phyloP scores from a whole-genome alignment of 2,888 invertebrate species.

The Drosophila koepferae region DNA sequence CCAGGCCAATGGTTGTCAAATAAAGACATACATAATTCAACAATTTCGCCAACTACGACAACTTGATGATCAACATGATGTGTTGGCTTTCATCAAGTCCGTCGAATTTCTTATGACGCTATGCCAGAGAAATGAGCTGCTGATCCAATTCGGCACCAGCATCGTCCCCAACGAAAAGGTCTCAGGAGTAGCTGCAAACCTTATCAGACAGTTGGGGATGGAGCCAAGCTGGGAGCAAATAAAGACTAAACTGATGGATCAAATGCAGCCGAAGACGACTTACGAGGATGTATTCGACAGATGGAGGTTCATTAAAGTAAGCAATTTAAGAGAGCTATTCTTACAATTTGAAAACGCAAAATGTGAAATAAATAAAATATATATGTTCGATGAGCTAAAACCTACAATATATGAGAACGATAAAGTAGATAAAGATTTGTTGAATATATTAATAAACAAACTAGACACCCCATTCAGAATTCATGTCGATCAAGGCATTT shows the following conservation, averaged over 20 bases:
- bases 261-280: too few species aligned
- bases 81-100: not conserved
- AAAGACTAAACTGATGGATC: too few species aligned
- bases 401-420: not conserved
- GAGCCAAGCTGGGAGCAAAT: too few species aligned
- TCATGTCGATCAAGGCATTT: not conserved
- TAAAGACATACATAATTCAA: too few species aligned
- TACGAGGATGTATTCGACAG: not conserved
- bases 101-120: not conserved
- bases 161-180: too few species aligned
- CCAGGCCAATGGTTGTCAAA: not conserved
- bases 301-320: not conserved
- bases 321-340: not conserved
- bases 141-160: not conserved
- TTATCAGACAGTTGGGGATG: too few species aligned
- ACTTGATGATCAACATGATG: too few species aligned
- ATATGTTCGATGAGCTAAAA: not conserved
- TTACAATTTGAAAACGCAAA: not conserved
- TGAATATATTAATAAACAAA: not conserved
- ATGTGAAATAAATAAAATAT: not conserved
- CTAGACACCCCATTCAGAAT: not conserved
- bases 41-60: too few species aligned
- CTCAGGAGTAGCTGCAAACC: too few species aligned
- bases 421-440: not conserved
- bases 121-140: not conserved